Conservation (phyloP, 2,113 vertebrate genomes). For the Oreochromis niloticus region DNA sequence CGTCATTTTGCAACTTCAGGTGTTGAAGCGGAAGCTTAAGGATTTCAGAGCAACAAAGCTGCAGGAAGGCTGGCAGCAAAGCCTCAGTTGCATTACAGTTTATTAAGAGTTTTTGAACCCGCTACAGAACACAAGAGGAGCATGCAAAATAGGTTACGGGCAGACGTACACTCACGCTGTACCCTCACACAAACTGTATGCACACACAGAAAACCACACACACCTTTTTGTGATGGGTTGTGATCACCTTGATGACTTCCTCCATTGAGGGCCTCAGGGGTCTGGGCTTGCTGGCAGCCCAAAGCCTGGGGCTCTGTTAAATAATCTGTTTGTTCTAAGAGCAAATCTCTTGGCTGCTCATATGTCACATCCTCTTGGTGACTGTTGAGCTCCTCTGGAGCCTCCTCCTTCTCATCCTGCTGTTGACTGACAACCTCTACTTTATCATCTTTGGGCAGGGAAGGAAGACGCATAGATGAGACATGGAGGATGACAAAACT, state of each 20-base stretch:
- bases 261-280: slow-evolving; percentile 56
- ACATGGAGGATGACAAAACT: slow-evolving; percentile 39
- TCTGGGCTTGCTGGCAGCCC: slow-evolving; percentile 46
- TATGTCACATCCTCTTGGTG: slow-evolving; percentile 39
- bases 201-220: slow-evolving; percentile 36
- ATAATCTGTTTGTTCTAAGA: slow-evolving; percentile 54
- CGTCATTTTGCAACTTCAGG: slow-evolving; percentile 2
- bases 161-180: not conserved
- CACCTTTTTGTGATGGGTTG: slow-evolving; percentile 54
- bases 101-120: not conserved
- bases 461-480: slow-evolving; percentile 36
- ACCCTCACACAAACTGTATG: not conserved
- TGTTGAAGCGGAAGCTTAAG: slow-evolving; percentile 30
- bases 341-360: slow-evolving; percentile 42
- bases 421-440: slow-evolving; percentile 51
- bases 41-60: slow-evolving; percentile 37
- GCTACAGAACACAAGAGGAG: not conserved
- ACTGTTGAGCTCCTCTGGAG: slow-evolving; percentile 33
- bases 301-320: slow-evolving; percentile 56
- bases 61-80: slow-evolving; percentile 31
- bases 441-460: slow-evolving; percentile 45
- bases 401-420: slow-evolving; percentile 32
- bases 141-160: slow-evolving; percentile 19
- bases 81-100: slow-evolving; percentile 22
- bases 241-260: slow-evolving; percentile 50